phyloP scores from a whole-genome alignment of 2,888 invertebrate species.

The Tinea pellionella region DNA sequence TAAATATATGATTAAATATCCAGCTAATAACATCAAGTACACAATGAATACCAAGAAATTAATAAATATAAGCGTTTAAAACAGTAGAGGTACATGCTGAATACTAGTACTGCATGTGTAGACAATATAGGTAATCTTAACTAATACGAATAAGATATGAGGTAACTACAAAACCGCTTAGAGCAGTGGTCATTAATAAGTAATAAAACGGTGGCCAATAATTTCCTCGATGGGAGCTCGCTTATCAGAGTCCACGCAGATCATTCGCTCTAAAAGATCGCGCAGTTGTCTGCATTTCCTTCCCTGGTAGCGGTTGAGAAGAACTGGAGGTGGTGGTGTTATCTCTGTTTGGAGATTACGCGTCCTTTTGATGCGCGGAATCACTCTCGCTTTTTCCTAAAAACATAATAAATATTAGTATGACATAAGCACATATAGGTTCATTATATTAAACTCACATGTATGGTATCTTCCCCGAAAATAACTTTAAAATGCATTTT shows the following conservation, averaged over 20 bases:
- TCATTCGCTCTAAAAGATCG: slow-evolving; percentile 90
- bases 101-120: too few species aligned
- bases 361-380: slow-evolving; percentile 88
- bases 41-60: too few species aligned
- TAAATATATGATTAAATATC: too few species aligned
- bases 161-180: neutral
- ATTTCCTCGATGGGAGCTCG: neutral
- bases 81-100: too few species aligned
- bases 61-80: too few species aligned
- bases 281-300: slow-evolving; percentile 92
- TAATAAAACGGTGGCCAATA: neutral
- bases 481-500: slow-evolving; percentile 80
- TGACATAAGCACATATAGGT: neutral
- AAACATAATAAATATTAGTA: neutral
- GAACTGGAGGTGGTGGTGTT: slow-evolving; percentile 73
- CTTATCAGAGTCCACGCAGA: slow-evolving; percentile 93
- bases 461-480: slow-evolving; percentile 92
- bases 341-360: slow-evolving; percentile 91
- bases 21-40: too few species aligned
- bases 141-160: neutral
- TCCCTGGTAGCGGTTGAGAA: slow-evolving; percentile 65
- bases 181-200: neutral
- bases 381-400: slow-evolving; percentile 96
- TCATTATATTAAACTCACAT: slow-evolving; percentile 75
- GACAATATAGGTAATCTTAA: too few species aligned